Evolutionary conservation across 2,888 invertebrate genomes (phyloP), one percentile per base, ranked within the genome.

Genomic region (Prostheceraeus crozeri): DNA sequence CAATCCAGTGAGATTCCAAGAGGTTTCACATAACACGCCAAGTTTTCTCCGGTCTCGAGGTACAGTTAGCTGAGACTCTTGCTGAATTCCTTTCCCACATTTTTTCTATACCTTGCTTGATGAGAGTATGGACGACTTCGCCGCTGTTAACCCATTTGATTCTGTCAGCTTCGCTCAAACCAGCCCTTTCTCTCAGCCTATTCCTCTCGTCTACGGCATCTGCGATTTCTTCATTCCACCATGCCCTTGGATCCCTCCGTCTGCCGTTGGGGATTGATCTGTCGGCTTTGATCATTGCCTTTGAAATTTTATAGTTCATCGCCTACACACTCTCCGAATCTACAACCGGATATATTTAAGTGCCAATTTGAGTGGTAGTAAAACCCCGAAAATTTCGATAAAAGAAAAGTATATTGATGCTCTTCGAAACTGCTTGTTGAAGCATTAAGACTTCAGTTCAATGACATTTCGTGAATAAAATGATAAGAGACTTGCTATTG

Each of bases 221-320:
- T 10, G 33, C 33, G n/a, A 33, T 33, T n/a, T 33, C 33, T 33
- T 33, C 33, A 33, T 10, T 33, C 33, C 33, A 33, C 33, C 33
- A 33, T 33, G 33, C 33, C n/a, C n/a, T 33, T 33, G 33, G 33
- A n/a, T 33, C 33, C n/a, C 33, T 33, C 8, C 33, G 33, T 10
- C 33, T 10, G 33, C 33, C 33, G 8, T n/a, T 33, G 8, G 33
- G 33, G n/a, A 33, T 33, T 33, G 8, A 10, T 48, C 48, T 48
- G 8, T 8, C 48, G 27, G 48, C 48, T 48, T 10, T 19, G n/a
- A 48, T 30, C 25, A 48, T 10, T 11, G 23, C 48, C 11, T 48
- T 48, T 21, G 23, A 25, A 30, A 48, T 19, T 19, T 19, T 48
- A n/a, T 61, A 35, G 45, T 53, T 45, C n/a, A n/a, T n/a, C n/a